phyloP scores from a whole-genome alignment of 1,140 invertebrate genomes.

The Penaeus vannamei region DNA sequence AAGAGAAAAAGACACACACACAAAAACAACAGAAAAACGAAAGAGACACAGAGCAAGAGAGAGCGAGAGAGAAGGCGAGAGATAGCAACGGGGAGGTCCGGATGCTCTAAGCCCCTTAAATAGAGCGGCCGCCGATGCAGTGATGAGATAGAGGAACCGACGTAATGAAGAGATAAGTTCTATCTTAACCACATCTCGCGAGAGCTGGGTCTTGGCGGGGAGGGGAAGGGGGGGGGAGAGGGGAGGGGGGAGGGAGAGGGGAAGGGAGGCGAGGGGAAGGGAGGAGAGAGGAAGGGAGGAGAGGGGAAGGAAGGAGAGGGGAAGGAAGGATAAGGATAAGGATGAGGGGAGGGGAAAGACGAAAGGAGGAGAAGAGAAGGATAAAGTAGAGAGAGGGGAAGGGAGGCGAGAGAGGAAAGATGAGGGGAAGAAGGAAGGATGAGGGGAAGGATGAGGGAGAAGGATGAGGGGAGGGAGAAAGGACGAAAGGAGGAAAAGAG shows the following conservation, averaged over 20 bases:
- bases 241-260: background rate
- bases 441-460: background rate
- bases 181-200: slow-evolving; percentile 56
- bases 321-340: background rate
- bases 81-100: no score
- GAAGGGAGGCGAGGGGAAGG: background rate
- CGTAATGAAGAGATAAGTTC: slow-evolving; percentile 52
- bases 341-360: background rate
- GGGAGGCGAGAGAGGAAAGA: slow-evolving; percentile 17
- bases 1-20: no score
- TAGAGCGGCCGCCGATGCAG: background rate
- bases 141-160: slow-evolving; percentile 36
- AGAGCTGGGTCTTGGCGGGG: background rate
- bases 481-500: no score
- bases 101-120: no score
- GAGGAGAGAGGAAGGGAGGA: no score
- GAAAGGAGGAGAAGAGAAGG: background rate
- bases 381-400: background rate
- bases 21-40: background rate
- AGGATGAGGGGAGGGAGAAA: no score
- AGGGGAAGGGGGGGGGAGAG: background rate
- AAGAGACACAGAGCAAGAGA: slow-evolving; percentile 34
- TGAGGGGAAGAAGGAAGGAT: slow-evolving; percentile 28
- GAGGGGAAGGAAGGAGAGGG: background rate
- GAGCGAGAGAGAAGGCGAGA: background rate